Base-by-base conservation (phyloP, 2,113 vertebrate genomes). In the Struthio camelus region DNA sequence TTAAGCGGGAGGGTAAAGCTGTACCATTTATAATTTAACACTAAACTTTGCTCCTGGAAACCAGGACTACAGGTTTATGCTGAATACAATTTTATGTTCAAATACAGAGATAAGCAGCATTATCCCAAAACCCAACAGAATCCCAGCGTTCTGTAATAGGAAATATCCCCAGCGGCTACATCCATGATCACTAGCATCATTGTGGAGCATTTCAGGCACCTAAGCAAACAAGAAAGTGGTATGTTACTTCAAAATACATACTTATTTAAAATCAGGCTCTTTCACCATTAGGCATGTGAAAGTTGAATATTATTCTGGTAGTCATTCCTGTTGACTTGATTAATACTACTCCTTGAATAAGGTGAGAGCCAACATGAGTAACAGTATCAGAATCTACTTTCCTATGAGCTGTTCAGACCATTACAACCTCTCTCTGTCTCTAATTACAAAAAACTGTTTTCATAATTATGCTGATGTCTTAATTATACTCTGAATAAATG, bases 141-240 rank as follows among this genome's bases (percentile, higher is more conserved):
- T 99, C 64, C 99, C 99, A 91, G 99, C 99, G 30, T 99, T 99
- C 98, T 99, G 99, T 71, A 99, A 98, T 78, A 99, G 98, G 98
- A 99, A 99, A 97, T 99, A 99, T 46, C 99, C 99, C 93, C 99
- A 99, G 87, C 99, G 99, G 95, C 99, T 99, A 92, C 99, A 99
- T 96, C 99, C 99, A 75, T 99, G 99, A 94, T 99, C 99, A 14
- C 99, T 99, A 22, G 99, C 99, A 50, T 99, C 98, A 18, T 99
- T 99, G 82, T 99, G 99, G 59, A 99, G 97, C 99, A 99, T 99
- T 98, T 99, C 99, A 1, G 99, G 99, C 8, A 99, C 99, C 99
- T 99, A 96, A 77, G 94, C 36, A 65, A 69, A 96, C 30, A 65
- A 72, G 30, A 19, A 82, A 51, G 40, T 3, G 14, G 80, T 81